Evolutionary conservation across 2,888 invertebrate species (phyloP).

Genomic region (Pogonocherus hispidulus): DNA sequence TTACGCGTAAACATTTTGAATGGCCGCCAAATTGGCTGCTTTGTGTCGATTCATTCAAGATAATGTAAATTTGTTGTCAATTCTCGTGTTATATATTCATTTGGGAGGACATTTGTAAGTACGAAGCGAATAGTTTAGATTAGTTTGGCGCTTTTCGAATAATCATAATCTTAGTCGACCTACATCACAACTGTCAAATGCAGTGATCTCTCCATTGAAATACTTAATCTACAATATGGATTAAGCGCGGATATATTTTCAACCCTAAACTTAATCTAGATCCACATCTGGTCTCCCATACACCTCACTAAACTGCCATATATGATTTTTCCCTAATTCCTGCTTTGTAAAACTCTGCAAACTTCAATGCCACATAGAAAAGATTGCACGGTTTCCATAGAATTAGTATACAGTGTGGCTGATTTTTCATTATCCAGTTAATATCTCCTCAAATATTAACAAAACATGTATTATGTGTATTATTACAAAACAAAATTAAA

Average conservation of each 20-base stretch:
- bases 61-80: constrained; percentile 30
- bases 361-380: neutral
- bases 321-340: neutral
- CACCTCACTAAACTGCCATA: constrained; percentile 25
- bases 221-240: constrained; percentile 59
- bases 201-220: constrained; percentile 57
- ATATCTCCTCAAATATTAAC: too few species aligned
- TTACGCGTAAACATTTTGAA: constrained; percentile 45
- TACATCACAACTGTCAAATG: constrained; percentile 61
- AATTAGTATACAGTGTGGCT: too few species aligned
- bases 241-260: constrained; percentile 59
- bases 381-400: neutral
- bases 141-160: constrained; percentile 39
- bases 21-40: constrained; percentile 35
- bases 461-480: too few species aligned
- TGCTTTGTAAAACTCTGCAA: neutral
- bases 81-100: constrained; percentile 34
- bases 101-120: constrained; percentile 27
- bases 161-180: constrained; percentile 47
- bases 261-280: constrained; percentile 55
- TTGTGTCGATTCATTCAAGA: constrained; percentile 28
- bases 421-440: too few species aligned
- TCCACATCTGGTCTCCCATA: constrained; percentile 50
- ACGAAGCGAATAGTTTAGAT: constrained; percentile 42
- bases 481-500: too few species aligned